Evolutionary conservation across 1,140 invertebrate species (phyloP).

Genomic region (Eumaeus atala): DNA sequence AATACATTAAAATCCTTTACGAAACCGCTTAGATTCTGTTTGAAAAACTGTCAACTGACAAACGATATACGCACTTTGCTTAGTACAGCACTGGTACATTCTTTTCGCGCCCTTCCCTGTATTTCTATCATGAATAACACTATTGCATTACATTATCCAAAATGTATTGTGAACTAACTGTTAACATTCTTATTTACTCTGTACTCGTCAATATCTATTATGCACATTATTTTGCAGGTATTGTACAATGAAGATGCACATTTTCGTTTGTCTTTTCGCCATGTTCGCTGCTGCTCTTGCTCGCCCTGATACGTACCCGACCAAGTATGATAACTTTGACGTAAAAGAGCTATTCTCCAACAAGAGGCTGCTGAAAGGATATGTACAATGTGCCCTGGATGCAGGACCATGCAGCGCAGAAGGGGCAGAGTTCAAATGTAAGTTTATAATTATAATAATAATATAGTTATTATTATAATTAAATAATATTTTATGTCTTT

Average conservation of each 20-base stretch:
- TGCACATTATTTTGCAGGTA: constrained; percentile 29
- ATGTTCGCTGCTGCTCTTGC: constrained; percentile 32
- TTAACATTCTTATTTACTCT: no score
- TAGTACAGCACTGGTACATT: no score
- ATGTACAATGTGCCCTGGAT: constrained; percentile 81
- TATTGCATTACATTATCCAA: no score
- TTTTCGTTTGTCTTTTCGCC: constrained; percentile 36
- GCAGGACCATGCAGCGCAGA: constrained; percentile 81
- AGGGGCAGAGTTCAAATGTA: constrained; percentile 75
- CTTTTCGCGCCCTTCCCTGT: no score
- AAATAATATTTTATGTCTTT: neutral
- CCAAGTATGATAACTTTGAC: constrained; percentile 66
- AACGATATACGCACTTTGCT: no score
- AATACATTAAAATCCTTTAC: no score
- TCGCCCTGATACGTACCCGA: constrained; percentile 56
- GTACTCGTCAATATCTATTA: no score
- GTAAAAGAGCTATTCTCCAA: constrained; percentile 80
- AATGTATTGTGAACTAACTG: no score
- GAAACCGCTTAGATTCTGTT: no score
- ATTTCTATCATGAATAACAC: no score
- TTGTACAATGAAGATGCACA: constrained; percentile 29
- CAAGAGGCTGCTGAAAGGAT: constrained; percentile 78
- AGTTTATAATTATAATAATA: neutral
- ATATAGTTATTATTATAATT: neutral
- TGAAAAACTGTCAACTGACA: no score